phyloP scores from a whole-genome alignment of 2,797 vertebrate species.

The Molossus alvarezi region DNA sequence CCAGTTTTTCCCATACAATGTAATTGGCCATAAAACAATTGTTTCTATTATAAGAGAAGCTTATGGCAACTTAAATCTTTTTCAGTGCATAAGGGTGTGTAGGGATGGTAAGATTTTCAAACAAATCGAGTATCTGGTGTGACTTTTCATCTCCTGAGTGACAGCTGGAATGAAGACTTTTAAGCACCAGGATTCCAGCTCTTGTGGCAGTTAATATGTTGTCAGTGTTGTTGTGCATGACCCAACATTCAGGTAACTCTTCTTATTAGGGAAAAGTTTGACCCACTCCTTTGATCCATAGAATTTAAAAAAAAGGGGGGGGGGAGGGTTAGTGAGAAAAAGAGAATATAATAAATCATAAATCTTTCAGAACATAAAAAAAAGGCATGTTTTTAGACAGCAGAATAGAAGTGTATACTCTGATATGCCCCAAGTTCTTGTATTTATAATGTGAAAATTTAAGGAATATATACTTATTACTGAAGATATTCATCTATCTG shows the following conservation, averaged over 20 bases:
- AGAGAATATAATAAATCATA: not conserved
- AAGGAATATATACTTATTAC: slow-evolving; percentile 79
- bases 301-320: slow-evolving; percentile 45
- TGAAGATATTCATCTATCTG: slow-evolving; percentile 74
- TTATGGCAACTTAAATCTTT: not conserved
- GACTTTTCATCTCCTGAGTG: slow-evolving; percentile 43
- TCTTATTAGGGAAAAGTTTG: slow-evolving; percentile 65
- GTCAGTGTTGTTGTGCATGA: slow-evolving; percentile 3
- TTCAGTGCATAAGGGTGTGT: not conserved
- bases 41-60: slow-evolving; percentile 10
- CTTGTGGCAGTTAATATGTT: slow-evolving; percentile 52
- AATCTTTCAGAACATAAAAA: slow-evolving; percentile 41
- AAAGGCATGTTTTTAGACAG: slow-evolving; percentile 42
- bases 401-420: slow-evolving; percentile 41
- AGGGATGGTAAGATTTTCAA: slow-evolving; percentile 35
- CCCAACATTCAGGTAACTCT: slow-evolving; percentile 73
- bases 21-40: not conserved
- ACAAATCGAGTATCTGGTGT: slow-evolving; percentile 56
- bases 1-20: not conserved
- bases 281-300: slow-evolving; percentile 44
- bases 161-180: slow-evolving; percentile 67
- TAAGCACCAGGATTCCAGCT: slow-evolving; percentile 61
- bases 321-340: not conserved
- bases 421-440: not conserved
- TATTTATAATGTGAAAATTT: slow-evolving; percentile 35